These are phyloP conservation scores for Psophia crepitans DNA, from an alignment of 2,113 vertebrate genomes.

Conservation along the genomic window DNA sequence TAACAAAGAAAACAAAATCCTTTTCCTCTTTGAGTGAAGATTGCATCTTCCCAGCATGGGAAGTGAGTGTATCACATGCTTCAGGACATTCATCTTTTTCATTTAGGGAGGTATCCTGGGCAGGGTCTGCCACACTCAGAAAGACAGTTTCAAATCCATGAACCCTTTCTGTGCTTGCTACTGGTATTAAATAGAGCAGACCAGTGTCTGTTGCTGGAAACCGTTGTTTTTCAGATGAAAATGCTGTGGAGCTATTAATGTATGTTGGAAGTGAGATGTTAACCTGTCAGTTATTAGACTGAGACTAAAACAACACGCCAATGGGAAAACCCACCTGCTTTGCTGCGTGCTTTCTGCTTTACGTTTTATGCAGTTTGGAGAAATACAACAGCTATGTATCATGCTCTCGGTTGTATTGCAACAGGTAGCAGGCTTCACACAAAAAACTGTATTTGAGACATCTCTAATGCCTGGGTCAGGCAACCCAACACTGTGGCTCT, in stretches of 20 bases:
- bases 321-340: background rate
- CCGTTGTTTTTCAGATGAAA: background rate
- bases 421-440: background rate
- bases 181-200: background rate
- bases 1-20: slow-evolving; percentile 60
- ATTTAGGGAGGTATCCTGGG: background rate
- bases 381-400: background rate
- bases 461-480: background rate
- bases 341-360: background rate
- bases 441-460: background rate
- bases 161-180: background rate
- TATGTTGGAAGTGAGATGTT: background rate
- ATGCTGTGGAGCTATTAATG: background rate
- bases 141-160: background rate
- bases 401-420: background rate
- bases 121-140: background rate
- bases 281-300: background rate
- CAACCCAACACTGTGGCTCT: background rate
- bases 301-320: background rate
- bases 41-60: background rate
- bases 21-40: slow-evolving; percentile 35
- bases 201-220: background rate
- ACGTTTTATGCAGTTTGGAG: background rate
- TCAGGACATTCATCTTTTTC: slow-evolving; percentile 18
- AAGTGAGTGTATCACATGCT: slow-evolving; percentile 14